Percentiles rank a stretch among this genome's conserved stretches.
Conservation (phyloP, 2,797 vertebrate species). For the Enteromius anoplus region DNA sequence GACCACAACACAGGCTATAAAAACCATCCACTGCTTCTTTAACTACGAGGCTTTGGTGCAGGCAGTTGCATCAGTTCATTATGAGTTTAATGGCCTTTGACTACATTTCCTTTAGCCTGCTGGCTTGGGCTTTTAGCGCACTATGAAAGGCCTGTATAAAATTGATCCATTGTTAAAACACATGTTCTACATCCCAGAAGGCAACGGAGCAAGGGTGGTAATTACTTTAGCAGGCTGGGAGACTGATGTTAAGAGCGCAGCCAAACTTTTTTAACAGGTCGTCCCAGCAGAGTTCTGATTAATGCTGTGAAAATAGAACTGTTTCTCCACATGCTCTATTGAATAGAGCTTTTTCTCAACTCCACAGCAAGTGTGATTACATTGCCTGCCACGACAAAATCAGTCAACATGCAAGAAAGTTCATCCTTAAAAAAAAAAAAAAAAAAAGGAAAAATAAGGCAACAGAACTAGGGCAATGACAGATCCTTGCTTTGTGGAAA, state of each 20-base stretch:
- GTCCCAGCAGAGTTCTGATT: conserved; percentile 55
- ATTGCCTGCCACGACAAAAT: neutral
- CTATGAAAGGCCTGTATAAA: conserved; percentile 52
- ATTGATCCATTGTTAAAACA: conserved; percentile 62
- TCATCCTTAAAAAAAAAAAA: conserved; percentile 19
- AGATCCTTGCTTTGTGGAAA: conserved; percentile 59
- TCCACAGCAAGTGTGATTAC: conserved; percentile 10
- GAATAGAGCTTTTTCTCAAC: conserved; percentile 41
- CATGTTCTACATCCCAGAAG: conserved; percentile 53
- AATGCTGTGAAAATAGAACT: conserved; percentile 65
- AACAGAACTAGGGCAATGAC: conserved; percentile 3
- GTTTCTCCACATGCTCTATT: conserved; percentile 50
- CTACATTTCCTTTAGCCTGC: conserved; percentile 58
- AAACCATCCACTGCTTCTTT: conserved; percentile 49
- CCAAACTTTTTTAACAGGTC: conserved; percentile 51
- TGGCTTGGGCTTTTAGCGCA: conserved; percentile 45
- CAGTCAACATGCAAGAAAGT: neutral
- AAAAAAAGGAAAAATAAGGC: neutral
- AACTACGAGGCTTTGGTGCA: conserved; percentile 39
- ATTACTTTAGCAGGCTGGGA: conserved; percentile 65
- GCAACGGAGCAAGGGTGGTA: conserved; percentile 57
- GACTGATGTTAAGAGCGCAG: conserved; percentile 61
- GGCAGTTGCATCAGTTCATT: conserved; percentile 62
- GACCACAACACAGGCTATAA: conserved; percentile 48
- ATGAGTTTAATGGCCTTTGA: conserved; percentile 58